phyloP scores from a whole-genome alignment of 2,113 vertebrate species.

The Mobula hypostoma region DNA sequence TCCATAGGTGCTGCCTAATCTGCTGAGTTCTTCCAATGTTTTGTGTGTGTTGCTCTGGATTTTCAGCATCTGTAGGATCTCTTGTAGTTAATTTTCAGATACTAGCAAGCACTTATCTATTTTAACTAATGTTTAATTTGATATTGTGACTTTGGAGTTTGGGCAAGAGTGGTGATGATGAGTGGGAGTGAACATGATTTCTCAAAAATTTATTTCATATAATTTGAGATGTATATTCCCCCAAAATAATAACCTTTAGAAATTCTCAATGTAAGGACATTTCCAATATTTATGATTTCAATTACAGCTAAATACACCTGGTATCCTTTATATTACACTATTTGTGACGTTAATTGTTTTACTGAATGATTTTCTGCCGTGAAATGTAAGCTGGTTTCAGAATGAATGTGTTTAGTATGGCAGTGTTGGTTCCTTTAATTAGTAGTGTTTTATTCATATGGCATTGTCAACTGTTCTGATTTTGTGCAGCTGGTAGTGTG shows the following conservation, averaged over 20 bases:
- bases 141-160: not conserved
- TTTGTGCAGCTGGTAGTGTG: not conserved
- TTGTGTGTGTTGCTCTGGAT: too few relatives aligned
- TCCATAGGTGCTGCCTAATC: too few relatives aligned
- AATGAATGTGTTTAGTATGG: not conserved
- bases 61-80: too few relatives aligned
- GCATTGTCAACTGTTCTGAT: not conserved
- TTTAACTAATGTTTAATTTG: not conserved
- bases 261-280: not conserved
- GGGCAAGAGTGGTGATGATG: not conserved
- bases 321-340: not conserved
- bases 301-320: not conserved
- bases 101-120: not conserved
- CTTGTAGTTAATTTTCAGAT: not conserved
- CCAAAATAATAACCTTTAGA: not conserved
- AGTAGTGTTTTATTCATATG: not conserved
- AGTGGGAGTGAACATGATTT: not conserved
- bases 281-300: not conserved
- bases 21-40: too few relatives aligned
- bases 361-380: not conserved
- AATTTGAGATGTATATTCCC: not conserved
- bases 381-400: not conserved
- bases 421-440: not conserved
- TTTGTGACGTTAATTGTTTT: not conserved
- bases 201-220: not conserved